Evolutionary conservation across 2,888 invertebrate genomes (phyloP).

Genomic region (Torymus texanus): DNA sequence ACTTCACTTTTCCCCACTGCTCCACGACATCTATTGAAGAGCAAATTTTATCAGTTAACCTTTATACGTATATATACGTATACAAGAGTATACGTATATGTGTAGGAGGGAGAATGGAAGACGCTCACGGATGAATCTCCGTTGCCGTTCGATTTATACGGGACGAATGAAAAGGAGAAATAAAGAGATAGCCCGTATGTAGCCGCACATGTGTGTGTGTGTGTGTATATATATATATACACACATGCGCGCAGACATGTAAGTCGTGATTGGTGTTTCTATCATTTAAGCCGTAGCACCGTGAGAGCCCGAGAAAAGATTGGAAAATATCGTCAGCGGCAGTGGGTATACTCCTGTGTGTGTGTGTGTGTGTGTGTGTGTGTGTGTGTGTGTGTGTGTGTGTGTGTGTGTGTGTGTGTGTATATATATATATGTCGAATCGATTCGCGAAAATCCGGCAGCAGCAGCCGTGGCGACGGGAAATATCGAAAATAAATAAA

Average conservation of each 20-base stretch:
- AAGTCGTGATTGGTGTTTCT: constrained; percentile 48
- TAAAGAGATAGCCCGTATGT: constrained; percentile 22
- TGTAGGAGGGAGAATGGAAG: not conserved
- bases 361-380: too few species aligned
- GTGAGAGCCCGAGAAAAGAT: constrained; percentile 23
- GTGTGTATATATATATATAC: constrained; percentile 4
- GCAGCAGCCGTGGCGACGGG: not conserved
- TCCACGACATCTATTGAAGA: not conserved
- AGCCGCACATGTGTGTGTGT: too few species aligned
- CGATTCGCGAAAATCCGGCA: constrained; percentile 15
- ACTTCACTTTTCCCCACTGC: constrained; percentile 12
- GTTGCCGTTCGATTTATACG: constrained; percentile 31
- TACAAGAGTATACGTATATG: too few species aligned
- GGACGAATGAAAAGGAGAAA: constrained; percentile 26
- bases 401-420: too few species aligned
- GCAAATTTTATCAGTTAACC: constrained; percentile 40
- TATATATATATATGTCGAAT: not conserved
- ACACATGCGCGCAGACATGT: not conserved
- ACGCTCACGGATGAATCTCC: not conserved
- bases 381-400: too few species aligned
- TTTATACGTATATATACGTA: too few species aligned
- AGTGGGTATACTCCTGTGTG: too few species aligned
- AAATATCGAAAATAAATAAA: constrained; percentile 51
- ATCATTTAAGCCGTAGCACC: constrained; percentile 45
- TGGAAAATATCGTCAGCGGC: constrained; percentile 27